Conservation (phyloP, 2,888 invertebrate genomes). For the Meloe dianella region DNA sequence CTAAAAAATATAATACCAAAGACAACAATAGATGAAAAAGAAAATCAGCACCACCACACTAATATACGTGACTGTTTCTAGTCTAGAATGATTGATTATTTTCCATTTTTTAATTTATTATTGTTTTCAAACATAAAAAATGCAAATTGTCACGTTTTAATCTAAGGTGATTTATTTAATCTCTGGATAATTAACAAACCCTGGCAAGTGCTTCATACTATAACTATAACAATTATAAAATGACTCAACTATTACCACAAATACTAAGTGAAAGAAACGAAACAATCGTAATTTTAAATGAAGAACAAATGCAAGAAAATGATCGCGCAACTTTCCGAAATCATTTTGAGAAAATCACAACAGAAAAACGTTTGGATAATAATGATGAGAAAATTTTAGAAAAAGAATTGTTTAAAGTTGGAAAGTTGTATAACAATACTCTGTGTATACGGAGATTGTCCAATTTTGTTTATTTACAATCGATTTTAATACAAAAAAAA, state of each 20-base stretch:
- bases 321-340: constrained; percentile 37
- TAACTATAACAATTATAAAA: constrained; percentile 43
- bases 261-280: constrained; percentile 31
- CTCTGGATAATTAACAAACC: constrained; percentile 34
- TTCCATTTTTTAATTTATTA: no score
- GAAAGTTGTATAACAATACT: constrained; percentile 36
- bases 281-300: background rate
- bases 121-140: constrained; percentile 27
- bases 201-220: constrained; percentile 42
- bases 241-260: constrained; percentile 40
- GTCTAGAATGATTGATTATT: constrained; percentile 26
- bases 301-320: constrained; percentile 31
- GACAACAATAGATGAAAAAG: constrained; percentile 10
- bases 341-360: constrained; percentile 13
- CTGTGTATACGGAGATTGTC: constrained; percentile 38
- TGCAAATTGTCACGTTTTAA: constrained; percentile 30
- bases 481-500: constrained; percentile 16
- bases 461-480: constrained; percentile 30
- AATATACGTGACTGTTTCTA: constrained; percentile 25
- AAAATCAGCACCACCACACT: constrained; percentile 37
- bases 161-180: constrained; percentile 30
- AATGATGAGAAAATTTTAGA: constrained; percentile 16
- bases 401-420: constrained; percentile 21
- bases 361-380: constrained; percentile 17
- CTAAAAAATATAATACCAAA: background rate